Base-by-base conservation (phyloP, 2,888 invertebrate genomes). In the Mesorhabditis spiculigera region DNA sequence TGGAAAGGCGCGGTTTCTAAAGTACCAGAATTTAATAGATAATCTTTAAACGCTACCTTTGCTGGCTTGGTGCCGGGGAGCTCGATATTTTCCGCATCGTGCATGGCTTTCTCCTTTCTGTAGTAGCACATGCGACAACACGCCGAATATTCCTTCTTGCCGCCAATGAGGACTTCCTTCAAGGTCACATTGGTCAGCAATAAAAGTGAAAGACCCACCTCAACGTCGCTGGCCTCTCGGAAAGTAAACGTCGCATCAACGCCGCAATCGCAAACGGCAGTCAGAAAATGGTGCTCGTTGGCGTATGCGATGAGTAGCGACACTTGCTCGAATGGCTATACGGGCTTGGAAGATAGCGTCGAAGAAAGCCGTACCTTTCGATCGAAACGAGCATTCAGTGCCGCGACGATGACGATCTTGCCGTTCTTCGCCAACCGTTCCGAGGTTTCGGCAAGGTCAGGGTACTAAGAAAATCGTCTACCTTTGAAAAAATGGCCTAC, bases 351-450 rank as follows among this genome's bases (percentile, higher is more conserved):
- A 28, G 28, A 1, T 28, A 28, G 28, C 28, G 28, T 28, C 28
- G 28, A 28, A 1, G 28, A 28, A 28, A 28, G 28, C 28, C 63
- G 5, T 16, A 71, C 86, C 86, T 83, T 76, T 79, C 89, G 85
- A 79, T 88, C 88, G 77, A 87, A 89, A 3, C 89, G 89, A 10
- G 88, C 89, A 83, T 90, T 89, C 44, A 90, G 81, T 4, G 89
- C 89, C 64, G 89, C 89, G 4, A 89, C 88, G 43, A 89, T 88
- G 1, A 90, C 87, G 41, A 87, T 87, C 85, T 89, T 89, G 3
- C 89, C 89, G 63, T 72, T 71, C 71, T 89, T 87, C 4, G 89
- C 89, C 87, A 89, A 86, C 62, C 83, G 77, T 77, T 89, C 89
- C 81, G 87, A 83, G 78, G 89, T 89, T 4, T 82, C 75, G 0